Conservation (phyloP, 2,797 vertebrate species). For the Sarcophilus harrisii region DNA sequence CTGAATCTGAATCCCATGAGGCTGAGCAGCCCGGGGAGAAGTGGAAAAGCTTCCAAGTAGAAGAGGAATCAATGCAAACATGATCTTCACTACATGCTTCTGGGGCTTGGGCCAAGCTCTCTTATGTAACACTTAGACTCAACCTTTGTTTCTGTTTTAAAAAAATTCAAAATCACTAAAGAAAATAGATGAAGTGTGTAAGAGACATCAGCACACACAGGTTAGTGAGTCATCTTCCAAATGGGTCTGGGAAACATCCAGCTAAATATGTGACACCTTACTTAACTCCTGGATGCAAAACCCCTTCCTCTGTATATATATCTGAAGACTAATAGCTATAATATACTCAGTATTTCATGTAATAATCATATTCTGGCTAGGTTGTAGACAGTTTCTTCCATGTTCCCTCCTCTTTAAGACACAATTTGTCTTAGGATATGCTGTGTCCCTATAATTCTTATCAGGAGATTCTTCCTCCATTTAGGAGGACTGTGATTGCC, state of each 20-base stretch:
- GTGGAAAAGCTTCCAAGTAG: constrained; percentile 55
- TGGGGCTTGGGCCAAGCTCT: constrained; percentile 54
- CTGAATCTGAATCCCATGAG: not conserved
- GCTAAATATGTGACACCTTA: constrained; percentile 11
- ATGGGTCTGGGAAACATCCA: constrained; percentile 13
- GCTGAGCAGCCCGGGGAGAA: constrained; percentile 45
- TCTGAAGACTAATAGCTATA: constrained; percentile 53
- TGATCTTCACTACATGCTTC: constrained; percentile 40
- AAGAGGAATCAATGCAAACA: constrained; percentile 65
- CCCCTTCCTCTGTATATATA: constrained; percentile 38
- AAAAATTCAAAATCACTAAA: constrained; percentile 6
- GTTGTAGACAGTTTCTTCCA: constrained; percentile 16
- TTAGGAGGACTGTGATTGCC: not conserved
- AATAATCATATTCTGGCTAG: constrained; percentile 35
- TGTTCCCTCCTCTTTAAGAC: constrained; percentile 47
- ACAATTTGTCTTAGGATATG: not conserved
- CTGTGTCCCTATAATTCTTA: constrained; percentile 20
- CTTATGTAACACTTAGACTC: not conserved
- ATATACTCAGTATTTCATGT: not conserved
- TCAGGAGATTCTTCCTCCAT: constrained; percentile 4
- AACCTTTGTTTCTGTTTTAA: not conserved
- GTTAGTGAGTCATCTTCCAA: constrained; percentile 46
- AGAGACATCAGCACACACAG: not conserved
- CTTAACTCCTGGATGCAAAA: not conserved
- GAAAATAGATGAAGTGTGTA: constrained; percentile 14